Evolutionary conservation across 1,140 invertebrate genomes (phyloP).

Genomic region (Chironomus tepperi): DNA sequence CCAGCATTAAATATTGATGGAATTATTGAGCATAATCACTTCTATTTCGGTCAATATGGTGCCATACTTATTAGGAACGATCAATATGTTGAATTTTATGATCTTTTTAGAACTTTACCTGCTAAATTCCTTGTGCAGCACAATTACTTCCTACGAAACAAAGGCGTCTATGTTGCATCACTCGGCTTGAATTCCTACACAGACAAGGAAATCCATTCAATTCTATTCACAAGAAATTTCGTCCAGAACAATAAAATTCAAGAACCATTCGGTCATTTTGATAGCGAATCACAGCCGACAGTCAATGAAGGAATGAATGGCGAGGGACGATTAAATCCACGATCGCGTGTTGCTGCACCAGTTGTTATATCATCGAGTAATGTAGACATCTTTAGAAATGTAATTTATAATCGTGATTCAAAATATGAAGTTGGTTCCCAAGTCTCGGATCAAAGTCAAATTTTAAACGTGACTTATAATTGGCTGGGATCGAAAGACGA

Average conservation of each 20-base stretch:
- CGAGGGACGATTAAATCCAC: slow-evolving; percentile 56
- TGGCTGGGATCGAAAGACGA: slow-evolving; percentile 81
- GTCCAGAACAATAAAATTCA: slow-evolving; percentile 75
- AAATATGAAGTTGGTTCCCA: slow-evolving; percentile 93
- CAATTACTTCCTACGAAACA: slow-evolving; percentile 83
- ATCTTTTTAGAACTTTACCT: slow-evolving; percentile 55
- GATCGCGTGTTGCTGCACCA: slow-evolving; percentile 80
- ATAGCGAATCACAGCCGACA: slow-evolving; percentile 34
- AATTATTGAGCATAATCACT: slow-evolving; percentile 79
- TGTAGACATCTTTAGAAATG: slow-evolving; percentile 81
- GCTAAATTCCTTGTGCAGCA: slow-evolving; percentile 69
- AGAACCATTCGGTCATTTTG: slow-evolving; percentile 70
- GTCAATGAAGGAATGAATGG: slow-evolving; percentile 44
- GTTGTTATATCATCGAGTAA: slow-evolving; percentile 86
- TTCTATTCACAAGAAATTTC: slow-evolving; percentile 84
- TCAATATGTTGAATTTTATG: slow-evolving; percentile 58
- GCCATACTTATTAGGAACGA: slow-evolving; percentile 81
- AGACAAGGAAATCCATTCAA: slow-evolving; percentile 54
- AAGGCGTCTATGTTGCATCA: slow-evolving; percentile 69
- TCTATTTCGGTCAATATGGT: slow-evolving; percentile 70
- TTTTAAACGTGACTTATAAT: slow-evolving; percentile 90
- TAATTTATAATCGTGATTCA: slow-evolving; percentile 75
- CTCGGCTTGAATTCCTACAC: slow-evolving; percentile 81
- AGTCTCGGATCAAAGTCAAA: slow-evolving; percentile 83
- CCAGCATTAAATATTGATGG: slow-evolving; percentile 77